phyloP scores from a whole-genome alignment of 2,113 vertebrate species.

The Mus musculus region GRCm39 chr6:87675001-87675500 shows the following conservation, averaged over 20 bases:
- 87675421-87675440: slow-evolving; percentile 87
- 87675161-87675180: slow-evolving; percentile 75
- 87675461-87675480: neutral
- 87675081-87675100: slow-evolving; percentile 92
- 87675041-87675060: slow-evolving; percentile 87
- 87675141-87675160: slow-evolving; percentile 83
- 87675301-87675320: slow-evolving; percentile 89
- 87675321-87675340: slow-evolving; percentile 74
- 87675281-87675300: slow-evolving; percentile 70
- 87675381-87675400: slow-evolving; percentile 90
- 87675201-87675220: slow-evolving; percentile 44
- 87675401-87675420: slow-evolving; percentile 84
- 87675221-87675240: slow-evolving; percentile 84
- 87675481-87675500: slow-evolving; percentile 18
- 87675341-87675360: neutral
- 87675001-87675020: neutral
- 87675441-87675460: neutral
- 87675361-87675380: slow-evolving; percentile 78
- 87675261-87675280: slow-evolving; percentile 81
- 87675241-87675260: slow-evolving; percentile 88
- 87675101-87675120: slow-evolving; percentile 87
- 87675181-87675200: slow-evolving; percentile 83
- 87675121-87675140: slow-evolving; percentile 92
- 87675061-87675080: slow-evolving; percentile 86
- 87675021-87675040: slow-evolving; percentile 65